Evolutionary conservation across 2,113 vertebrate species (phyloP).

Genomic region (Lanius collurio): DNA sequence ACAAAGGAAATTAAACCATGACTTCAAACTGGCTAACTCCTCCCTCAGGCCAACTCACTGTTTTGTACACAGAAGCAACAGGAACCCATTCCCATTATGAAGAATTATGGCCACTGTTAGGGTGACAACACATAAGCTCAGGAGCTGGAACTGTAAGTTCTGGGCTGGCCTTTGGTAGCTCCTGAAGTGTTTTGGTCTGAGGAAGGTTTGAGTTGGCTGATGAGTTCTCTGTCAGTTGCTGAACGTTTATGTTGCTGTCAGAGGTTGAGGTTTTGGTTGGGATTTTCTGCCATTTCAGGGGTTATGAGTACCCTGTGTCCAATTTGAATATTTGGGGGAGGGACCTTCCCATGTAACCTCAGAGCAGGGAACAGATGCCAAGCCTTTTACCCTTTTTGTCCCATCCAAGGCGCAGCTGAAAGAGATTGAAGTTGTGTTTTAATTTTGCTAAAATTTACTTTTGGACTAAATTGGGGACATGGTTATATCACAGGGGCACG

Average conservation of each 20-base stretch:
- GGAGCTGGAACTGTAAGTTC: not conserved
- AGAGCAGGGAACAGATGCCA: fast-evolving
- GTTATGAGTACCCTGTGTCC: not conserved
- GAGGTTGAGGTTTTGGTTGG: not conserved
- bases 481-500: not conserved
- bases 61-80: constrained; percentile 49
- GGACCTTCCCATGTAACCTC: not conserved
- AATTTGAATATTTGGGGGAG: not conserved
- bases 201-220: not conserved
- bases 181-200: not conserved
- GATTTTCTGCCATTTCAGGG: not conserved
- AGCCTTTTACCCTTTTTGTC: not conserved
- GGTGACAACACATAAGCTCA: not conserved
- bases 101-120: constrained; percentile 41
- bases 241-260: not conserved
- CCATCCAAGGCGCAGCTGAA: not conserved
- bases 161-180: not conserved
- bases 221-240: not conserved
- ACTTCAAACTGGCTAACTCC: constrained; percentile 59
- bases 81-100: constrained; percentile 13
- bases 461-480: not conserved
- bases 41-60: constrained; percentile 61
- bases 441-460: not conserved
- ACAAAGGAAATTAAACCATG: constrained; percentile 72
- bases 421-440: not conserved